A percentile compares a stretch with the other conserved stretches of the same genome.
phyloP scores from a whole-genome alignment of 1,140 invertebrate genomes.

The Aphaenogaster ashmeadi region DNA sequence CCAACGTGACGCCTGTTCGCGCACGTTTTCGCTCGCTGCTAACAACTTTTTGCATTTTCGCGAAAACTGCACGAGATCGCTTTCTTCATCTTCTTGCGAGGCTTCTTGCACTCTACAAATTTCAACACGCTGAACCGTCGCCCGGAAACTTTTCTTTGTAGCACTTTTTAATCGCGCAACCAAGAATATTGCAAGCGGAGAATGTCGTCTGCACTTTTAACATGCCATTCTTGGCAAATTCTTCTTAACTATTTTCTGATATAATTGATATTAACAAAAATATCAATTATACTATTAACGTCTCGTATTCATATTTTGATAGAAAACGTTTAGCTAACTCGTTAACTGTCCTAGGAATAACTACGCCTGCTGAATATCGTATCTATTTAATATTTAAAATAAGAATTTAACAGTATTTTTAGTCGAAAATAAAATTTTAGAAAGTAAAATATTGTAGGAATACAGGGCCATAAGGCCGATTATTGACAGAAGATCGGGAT shows the following conservation, averaged over 20 bases:
- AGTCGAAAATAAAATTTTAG: too few species aligned
- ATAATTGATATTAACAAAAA: too few species aligned
- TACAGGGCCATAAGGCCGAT: too few species aligned
- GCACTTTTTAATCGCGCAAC: conserved; percentile 42
- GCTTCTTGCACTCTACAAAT: conserved; percentile 48
- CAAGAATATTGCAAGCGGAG: conserved; percentile 47
- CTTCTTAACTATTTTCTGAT: neutral
- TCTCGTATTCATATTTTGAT: neutral
- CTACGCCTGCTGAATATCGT: neutral
- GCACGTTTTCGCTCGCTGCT: conserved; percentile 19
- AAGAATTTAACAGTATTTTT: too few species aligned
- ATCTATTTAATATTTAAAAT: too few species aligned
- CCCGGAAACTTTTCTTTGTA: conserved; percentile 51
- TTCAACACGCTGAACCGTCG: conserved; percentile 39
- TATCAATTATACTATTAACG: conserved; percentile 27
- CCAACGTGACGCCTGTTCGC: conserved; percentile 31
- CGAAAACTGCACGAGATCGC: conserved; percentile 29
- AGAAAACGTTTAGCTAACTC: neutral
- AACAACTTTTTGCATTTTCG: conserved; percentile 42
- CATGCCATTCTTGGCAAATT: conserved; percentile 25
- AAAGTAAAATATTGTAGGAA: too few species aligned
- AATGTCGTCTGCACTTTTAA: conserved; percentile 27
- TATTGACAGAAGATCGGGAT: too few species aligned
- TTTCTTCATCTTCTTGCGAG: conserved; percentile 36
- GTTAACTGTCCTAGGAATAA: neutral